A percentile compares a stretch with the other conserved stretches of the same genome.
These are phyloP conservation scores for Ctenicera cuprea DNA, from an alignment of 2,888 invertebrate genomes.

Conservation along the genomic window DNA sequence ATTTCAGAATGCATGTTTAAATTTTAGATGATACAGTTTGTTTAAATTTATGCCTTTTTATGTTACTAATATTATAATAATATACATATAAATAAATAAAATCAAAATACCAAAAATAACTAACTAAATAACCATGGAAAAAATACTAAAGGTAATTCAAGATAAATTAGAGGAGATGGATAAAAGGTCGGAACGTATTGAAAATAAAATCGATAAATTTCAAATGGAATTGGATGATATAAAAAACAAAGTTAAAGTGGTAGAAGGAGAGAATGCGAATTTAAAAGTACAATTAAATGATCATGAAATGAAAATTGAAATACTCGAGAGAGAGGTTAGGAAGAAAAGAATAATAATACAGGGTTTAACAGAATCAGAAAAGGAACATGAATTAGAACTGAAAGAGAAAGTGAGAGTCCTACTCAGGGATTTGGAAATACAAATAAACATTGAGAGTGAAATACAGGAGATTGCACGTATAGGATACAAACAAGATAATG, in stretches of 20 bases:
- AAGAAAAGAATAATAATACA: not conserved
- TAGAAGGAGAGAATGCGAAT: too few relatives aligned
- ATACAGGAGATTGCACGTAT: not conserved
- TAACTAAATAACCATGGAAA: not conserved
- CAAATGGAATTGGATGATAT: not conserved
- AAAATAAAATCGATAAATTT: not conserved
- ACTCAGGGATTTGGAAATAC: slow-evolving; percentile 9
- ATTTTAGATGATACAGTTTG: too few relatives aligned
- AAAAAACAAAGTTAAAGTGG: not conserved
- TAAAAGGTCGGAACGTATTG: too few relatives aligned
- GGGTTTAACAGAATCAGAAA: not conserved
- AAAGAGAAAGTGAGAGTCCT: slow-evolving; percentile 3
- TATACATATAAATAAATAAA: not conserved
- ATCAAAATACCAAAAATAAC: not conserved
- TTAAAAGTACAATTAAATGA: not conserved
- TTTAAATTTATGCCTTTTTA: too few relatives aligned
- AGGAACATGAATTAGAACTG: not conserved
- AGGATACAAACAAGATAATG: slow-evolving; percentile 6
- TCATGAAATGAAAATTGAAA: not conserved
- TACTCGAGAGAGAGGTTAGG: slow-evolving; percentile 1
- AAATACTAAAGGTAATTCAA: not conserved
- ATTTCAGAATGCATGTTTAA: too few relatives aligned
- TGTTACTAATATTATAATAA: too few relatives aligned
- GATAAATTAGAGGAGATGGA: not conserved
- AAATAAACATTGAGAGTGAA: slow-evolving; percentile 10